Conservation (phyloP, 2,797 vertebrate genomes). For the Psittacula derbiana region DNA sequence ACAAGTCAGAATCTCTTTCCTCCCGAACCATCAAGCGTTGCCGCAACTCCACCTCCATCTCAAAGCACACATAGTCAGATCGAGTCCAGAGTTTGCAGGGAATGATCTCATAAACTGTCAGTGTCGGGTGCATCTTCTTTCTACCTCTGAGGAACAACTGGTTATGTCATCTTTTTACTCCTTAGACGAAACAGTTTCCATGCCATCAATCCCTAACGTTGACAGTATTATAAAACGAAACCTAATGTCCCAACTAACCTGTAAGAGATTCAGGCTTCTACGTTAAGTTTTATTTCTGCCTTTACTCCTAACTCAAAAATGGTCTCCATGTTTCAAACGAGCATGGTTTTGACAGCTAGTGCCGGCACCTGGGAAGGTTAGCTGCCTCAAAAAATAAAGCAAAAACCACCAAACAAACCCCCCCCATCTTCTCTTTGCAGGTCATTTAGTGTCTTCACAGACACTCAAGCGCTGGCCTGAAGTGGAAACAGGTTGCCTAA, state of each 20-base stretch:
- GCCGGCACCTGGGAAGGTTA: neutral
- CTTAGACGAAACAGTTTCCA: neutral
- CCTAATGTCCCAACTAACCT: rapidly evolving
- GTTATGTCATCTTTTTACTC: neutral
- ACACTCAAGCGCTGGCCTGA: neutral
- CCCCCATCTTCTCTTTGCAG: neutral
- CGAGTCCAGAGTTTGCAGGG: neutral
- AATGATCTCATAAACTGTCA: neutral
- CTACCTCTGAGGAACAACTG: neutral
- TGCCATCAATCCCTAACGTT: neutral
- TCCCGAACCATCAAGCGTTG: neutral
- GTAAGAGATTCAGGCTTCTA: neutral
- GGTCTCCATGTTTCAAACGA: neutral
- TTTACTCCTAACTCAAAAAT: neutral
- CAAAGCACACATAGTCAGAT: neutral
- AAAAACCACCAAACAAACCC: neutral
- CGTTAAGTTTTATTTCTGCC: neutral
- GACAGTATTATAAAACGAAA: neutral
- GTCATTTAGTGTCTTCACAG: neutral
- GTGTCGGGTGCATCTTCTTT: neutral
- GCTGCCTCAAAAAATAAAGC: neutral
- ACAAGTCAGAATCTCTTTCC: neutral
- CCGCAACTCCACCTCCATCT: neutral
- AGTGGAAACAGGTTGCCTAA: neutral
- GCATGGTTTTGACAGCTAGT: neutral